Evolutionary conservation across 2,797 vertebrate genomes (phyloP).

Genomic region (Cyclopterus lumpus): DNA sequence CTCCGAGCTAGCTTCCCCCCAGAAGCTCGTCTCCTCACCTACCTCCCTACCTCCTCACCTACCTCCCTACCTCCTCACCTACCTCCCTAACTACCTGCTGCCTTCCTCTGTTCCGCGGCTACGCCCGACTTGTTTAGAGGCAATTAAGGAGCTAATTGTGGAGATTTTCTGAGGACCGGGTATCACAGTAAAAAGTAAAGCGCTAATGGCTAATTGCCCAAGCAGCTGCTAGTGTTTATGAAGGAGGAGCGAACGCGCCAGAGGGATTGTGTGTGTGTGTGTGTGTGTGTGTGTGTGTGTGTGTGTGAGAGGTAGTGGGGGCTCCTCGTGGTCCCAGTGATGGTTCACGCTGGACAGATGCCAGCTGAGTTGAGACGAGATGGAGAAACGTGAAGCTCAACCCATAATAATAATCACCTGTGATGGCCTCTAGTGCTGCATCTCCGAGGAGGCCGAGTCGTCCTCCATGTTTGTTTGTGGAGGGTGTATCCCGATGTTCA

Average conservation of each 20-base stretch:
- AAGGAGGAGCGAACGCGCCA: slow-evolving; percentile 74
- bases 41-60: slow-evolving; percentile 11
- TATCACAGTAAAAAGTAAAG: slow-evolving; percentile 85
- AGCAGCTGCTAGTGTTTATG: slow-evolving; percentile 87
- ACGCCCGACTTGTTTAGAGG: slow-evolving; percentile 84
- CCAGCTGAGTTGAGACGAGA: slow-evolving; percentile 70
- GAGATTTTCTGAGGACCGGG: slow-evolving; percentile 80
- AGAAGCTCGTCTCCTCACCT: slow-evolving; percentile 58
- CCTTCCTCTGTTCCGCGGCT: slow-evolving; percentile 81
- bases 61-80: neutral
- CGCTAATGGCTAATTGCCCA: slow-evolving; percentile 84
- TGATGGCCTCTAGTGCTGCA: slow-evolving; percentile 71
- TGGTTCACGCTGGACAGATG: slow-evolving; percentile 71
- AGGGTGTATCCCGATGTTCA: slow-evolving; percentile 61
- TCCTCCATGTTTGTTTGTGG: slow-evolving; percentile 55
- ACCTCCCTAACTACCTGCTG: slow-evolving; percentile 60
- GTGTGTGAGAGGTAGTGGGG: slow-evolving; percentile 2
- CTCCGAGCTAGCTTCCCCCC: slow-evolving; percentile 61
- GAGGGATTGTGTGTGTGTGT: slow-evolving; percentile 58
- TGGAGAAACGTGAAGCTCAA: slow-evolving; percentile 55
- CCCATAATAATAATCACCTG: slow-evolving; percentile 78
- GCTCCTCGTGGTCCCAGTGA: slow-evolving; percentile 65
- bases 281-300: slow-evolving; percentile 26
- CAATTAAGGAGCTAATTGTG: slow-evolving; percentile 88
- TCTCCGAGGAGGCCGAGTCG: slow-evolving; percentile 53